Evolutionary conservation across 2,113 vertebrate species (phyloP).

Genomic region (Pseudopipra pipra): DNA sequence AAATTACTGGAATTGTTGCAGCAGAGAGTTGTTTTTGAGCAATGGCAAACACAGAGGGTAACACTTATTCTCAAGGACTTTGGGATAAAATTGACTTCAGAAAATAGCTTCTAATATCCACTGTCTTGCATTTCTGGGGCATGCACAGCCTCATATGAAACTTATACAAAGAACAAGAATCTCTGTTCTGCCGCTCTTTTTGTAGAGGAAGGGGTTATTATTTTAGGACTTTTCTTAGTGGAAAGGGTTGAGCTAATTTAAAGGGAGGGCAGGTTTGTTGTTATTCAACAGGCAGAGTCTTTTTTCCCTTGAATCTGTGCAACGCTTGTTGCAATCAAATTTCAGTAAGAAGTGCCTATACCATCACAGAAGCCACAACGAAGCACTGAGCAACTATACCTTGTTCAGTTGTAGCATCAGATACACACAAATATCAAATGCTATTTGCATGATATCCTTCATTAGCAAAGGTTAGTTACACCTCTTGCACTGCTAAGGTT

Average conservation of each 20-base stretch:
- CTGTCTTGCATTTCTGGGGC: neutral
- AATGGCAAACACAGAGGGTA: neutral
- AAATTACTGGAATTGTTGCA: neutral
- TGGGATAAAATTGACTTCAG: neutral
- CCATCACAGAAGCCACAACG: neutral
- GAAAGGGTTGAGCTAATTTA: neutral
- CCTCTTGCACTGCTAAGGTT: slow-evolving; percentile 12
- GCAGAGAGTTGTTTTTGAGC: neutral
- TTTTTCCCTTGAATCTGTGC: neutral
- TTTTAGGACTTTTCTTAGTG: neutral
- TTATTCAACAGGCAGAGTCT: neutral
- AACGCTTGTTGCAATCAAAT: neutral
- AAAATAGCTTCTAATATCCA: neutral
- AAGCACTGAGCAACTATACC: neutral
- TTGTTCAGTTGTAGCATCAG: neutral
- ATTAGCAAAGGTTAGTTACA: slow-evolving; percentile 56
- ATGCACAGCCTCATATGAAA: neutral
- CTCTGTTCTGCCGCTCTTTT: neutral
- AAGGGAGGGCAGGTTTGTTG: neutral
- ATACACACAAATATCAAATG: slow-evolving; percentile 17
- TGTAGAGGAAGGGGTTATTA: neutral
- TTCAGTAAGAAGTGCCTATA: neutral
- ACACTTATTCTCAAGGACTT: neutral
- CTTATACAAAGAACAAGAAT: neutral
- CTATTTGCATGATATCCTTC: slow-evolving; percentile 33